Percentiles rank a stretch among this genome's conserved stretches.
These are phyloP conservation scores for Ochotona curzoniae DNA, from an alignment of 2,113 vertebrate species.

Conservation along the genomic window DNA sequence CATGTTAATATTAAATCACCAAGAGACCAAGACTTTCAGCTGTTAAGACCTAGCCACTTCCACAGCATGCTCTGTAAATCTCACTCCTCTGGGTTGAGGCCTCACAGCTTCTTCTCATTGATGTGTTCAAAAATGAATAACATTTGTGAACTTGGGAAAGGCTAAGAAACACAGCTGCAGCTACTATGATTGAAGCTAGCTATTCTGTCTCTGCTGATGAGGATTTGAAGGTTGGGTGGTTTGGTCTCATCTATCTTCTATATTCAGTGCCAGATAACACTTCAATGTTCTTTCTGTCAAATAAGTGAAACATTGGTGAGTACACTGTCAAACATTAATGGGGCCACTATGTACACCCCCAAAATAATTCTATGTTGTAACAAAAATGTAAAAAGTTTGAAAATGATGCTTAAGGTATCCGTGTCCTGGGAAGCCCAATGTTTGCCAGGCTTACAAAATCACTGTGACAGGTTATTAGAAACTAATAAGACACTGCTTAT, in stretches of 20 bases:
- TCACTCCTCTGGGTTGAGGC: not conserved
- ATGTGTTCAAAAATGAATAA: not conserved
- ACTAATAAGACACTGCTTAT: not conserved
- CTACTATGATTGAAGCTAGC: not conserved
- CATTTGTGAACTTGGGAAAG: not conserved
- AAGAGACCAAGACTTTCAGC: not conserved
- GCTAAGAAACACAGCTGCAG: not conserved
- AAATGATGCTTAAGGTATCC: not conserved
- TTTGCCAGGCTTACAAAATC: not conserved
- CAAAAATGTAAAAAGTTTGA: not conserved
- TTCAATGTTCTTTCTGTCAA: not conserved
- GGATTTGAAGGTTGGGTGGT: not conserved
- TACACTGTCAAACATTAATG: not conserved
- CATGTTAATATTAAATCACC: constrained; percentile 7
- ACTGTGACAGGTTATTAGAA: not conserved
- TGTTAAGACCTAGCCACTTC: not conserved
- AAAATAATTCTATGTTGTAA: constrained; percentile 2
- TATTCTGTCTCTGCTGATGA: not conserved
- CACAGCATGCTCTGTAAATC: not conserved
- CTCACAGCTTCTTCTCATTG: not conserved
- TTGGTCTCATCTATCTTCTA: not conserved
- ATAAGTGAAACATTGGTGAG: not conserved
- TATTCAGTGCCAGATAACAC: not conserved
- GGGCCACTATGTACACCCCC: not conserved
- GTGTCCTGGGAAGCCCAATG: not conserved